Base-by-base conservation (phyloP, 2,113 vertebrate genomes). In the Trachemys scripta region DNA sequence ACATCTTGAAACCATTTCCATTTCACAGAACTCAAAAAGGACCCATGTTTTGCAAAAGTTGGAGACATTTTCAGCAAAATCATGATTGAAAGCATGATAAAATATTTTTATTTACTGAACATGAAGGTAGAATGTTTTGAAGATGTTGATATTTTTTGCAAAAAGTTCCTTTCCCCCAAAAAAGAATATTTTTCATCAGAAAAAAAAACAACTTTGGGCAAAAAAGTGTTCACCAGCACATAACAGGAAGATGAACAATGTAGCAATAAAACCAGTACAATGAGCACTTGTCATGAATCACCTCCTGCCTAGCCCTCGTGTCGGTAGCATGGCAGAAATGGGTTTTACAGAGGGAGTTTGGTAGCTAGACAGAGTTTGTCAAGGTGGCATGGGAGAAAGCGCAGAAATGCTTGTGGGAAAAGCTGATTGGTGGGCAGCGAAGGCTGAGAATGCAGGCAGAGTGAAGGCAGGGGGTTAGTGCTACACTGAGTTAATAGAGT, bases 251-350 rank as follows among this genome's bases (percentile, higher is more conserved):
- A 87, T 27, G 13, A 95, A 54, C 72, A n/a, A 84, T 93, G 80
- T 80, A 95, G 89, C 78, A 5, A 62, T 35, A 31, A 16, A 62
- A 35, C 13, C 35, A 62, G 13, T 27, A 31, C 57, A 38, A 49
- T 95, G 92, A 89, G 54, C 62, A 22, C 95, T 93, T 87, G 76
- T 80, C 88, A 45, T 10, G 80, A 35, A 25, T 94, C 92, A 78
- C 69, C 87, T 91, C 87, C 92, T 94, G 83, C 80, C 88, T 76
- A 47, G 87, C 57, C 95, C 31, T 93, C 95, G 6, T 62, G 59
- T 31, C 31, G 6, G 29, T 29, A 62, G 13, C 59, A 62, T 31
- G 29, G 59, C 11, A 35, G 29, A 62, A 62, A 62, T 62, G 59
- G 31, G 59, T 62, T 62, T 62, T 62, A 62, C 29, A 62, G 29